Conservation (phyloP, 2,797 vertebrate species). For the Telmatherina bonti region DNA sequence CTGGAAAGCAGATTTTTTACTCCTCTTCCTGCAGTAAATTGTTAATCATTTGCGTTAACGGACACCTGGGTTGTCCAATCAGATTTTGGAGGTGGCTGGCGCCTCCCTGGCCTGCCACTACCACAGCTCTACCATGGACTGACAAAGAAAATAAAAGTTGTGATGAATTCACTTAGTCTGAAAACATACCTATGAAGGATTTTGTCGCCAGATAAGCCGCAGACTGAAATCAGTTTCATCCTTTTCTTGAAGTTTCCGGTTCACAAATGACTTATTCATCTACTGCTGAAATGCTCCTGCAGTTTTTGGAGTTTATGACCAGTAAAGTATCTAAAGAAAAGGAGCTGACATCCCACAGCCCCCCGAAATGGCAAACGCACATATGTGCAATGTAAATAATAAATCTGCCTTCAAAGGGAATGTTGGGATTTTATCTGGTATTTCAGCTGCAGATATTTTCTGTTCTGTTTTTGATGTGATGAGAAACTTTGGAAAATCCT, state of each 20-base stretch:
- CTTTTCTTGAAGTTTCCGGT: conserved; percentile 25
- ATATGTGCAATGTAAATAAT: conserved; percentile 3
- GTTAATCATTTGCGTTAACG: too few species aligned
- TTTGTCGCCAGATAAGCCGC: conserved; percentile 27
- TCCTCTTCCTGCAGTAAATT: too few species aligned
- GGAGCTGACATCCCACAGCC: conserved; percentile 1
- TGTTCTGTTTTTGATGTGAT: conserved; percentile 24
- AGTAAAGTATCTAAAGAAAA: conserved; percentile 23
- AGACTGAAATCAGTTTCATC: conserved; percentile 50
- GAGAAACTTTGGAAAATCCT: conserved; percentile 17
- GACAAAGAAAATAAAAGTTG: conserved; percentile 2
- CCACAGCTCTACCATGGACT: too few species aligned
- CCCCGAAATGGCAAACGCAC: background rate
- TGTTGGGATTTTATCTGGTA: conserved; percentile 32
- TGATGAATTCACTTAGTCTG: conserved; percentile 38
- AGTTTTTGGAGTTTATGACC: conserved; percentile 15
- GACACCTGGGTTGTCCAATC: too few species aligned
- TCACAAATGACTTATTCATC: conserved; percentile 34
- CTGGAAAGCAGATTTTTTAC: too few species aligned
- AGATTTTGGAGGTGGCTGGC: too few species aligned
- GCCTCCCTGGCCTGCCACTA: too few species aligned
- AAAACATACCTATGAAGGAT: conserved; percentile 25
- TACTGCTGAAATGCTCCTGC: conserved; percentile 7
- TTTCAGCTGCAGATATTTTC: conserved; percentile 17
- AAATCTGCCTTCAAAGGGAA: conserved; percentile 30